Conservation (phyloP, 2,797 vertebrate genomes). For the Hoplostethus atlanticus region DNA sequence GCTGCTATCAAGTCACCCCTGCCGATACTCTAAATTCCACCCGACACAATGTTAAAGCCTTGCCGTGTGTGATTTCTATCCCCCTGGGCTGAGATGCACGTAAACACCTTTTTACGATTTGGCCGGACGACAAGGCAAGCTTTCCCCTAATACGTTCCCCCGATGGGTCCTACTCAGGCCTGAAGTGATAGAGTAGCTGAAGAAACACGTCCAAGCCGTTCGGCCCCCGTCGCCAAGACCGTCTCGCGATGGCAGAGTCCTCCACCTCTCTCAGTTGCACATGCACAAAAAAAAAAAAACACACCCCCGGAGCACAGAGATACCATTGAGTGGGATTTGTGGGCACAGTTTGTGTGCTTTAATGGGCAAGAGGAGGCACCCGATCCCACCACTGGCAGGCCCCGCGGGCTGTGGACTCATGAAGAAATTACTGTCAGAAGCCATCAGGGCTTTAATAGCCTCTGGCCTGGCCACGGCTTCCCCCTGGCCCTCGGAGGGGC, state of each 20-base stretch:
- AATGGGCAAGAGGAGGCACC: constrained; percentile 80
- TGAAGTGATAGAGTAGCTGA: constrained; percentile 68
- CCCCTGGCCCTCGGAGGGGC: constrained; percentile 64
- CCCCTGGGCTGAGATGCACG: constrained; percentile 64
- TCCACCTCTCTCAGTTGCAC: constrained; percentile 54
- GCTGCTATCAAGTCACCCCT: constrained; percentile 18
- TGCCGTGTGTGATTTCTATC: constrained; percentile 70
- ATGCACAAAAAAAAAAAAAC: constrained; percentile 54
- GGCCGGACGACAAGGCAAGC: constrained; percentile 57
- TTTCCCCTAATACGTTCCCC: constrained; percentile 65
- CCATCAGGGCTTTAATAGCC: constrained; percentile 80
- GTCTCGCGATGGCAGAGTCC: constrained; percentile 58
- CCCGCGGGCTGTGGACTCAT: constrained; percentile 66
- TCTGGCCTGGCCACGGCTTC: constrained; percentile 66
- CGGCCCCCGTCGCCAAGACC: constrained; percentile 55
- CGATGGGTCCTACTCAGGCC: constrained; percentile 64
- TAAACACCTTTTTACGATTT: constrained; percentile 78
- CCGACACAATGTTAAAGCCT: constrained; percentile 57
- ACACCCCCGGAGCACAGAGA: constrained; percentile 77
- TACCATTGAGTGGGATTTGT: constrained; percentile 80
- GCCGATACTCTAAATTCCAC: constrained; percentile 27
- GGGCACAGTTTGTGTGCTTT: constrained; percentile 82
- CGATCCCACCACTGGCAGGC: constrained; percentile 77
- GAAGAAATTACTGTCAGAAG: constrained; percentile 86
- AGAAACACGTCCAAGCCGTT: constrained; percentile 69